phyloP scores from a whole-genome alignment of 2,797 vertebrate genomes.

The Iguana delicatissima region DNA sequence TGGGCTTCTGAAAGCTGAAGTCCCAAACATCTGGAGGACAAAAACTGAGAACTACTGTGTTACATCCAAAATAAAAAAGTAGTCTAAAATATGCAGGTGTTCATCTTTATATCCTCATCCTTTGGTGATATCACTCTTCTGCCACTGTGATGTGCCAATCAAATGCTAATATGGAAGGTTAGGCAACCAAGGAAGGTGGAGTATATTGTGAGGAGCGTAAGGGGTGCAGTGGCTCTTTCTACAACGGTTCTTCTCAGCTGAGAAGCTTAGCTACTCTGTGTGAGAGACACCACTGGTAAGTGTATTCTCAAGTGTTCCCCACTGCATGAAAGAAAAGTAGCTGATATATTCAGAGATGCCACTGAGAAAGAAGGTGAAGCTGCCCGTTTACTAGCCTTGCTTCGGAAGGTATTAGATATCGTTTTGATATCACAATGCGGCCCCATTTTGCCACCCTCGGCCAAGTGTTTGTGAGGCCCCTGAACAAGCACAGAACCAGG shows the following conservation, averaged over 20 bases:
- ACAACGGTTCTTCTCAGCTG: neutral
- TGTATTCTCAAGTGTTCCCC: neutral
- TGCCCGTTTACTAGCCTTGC: too few species aligned
- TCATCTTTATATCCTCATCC: conserved; percentile 2
- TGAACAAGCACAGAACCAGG: too few species aligned
- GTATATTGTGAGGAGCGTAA: neutral
- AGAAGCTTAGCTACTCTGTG: neutral
- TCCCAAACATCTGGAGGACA: too few species aligned
- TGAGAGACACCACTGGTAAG: neutral
- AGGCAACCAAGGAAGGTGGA: neutral
- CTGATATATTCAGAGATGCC: neutral
- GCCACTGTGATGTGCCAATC: neutral
- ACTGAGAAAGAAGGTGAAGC: neutral
- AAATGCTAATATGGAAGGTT: neutral
- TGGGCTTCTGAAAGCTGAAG: too few species aligned
- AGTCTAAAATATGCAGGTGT: neutral
- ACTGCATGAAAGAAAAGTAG: neutral
- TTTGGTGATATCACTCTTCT: neutral
- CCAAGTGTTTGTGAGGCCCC: too few species aligned
- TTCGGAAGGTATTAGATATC: too few species aligned
- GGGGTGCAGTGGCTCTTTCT: neutral
- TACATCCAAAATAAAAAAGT: neutral
- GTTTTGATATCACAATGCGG: too few species aligned
- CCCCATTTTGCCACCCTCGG: too few species aligned
- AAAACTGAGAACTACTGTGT: too few species aligned